Evolutionary conservation across 2,113 vertebrate genomes (phyloP).

Genomic region (Mustelus asterias): DNA sequence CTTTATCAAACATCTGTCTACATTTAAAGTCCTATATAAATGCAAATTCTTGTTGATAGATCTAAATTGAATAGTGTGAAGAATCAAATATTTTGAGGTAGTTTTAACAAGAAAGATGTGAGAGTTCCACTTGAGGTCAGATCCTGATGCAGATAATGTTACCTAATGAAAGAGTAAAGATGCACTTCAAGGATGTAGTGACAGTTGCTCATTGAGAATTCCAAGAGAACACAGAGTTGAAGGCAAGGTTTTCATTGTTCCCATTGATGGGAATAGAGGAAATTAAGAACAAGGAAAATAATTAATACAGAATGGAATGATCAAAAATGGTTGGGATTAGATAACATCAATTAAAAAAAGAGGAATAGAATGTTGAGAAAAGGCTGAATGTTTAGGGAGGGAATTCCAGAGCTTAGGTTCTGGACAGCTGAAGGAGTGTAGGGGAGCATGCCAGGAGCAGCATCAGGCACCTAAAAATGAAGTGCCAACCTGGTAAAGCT

Average conservation of each 20-base stretch:
- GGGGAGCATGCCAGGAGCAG: too few species aligned
- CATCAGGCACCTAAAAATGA: too few species aligned
- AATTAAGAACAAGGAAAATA: background rate
- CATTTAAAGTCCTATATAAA: background rate
- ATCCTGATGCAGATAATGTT: background rate
- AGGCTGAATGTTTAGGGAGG: background rate
- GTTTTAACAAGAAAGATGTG: background rate
- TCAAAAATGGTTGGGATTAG: background rate
- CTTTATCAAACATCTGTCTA: background rate
- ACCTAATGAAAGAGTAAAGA: background rate
- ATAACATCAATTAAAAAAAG: background rate
- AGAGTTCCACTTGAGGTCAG: background rate
- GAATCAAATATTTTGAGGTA: background rate
- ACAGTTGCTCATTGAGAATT: background rate
- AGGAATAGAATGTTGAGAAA: background rate
- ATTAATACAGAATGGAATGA: background rate
- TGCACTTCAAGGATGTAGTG: background rate
- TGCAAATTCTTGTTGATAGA: constrained; percentile 25
- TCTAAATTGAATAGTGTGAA: background rate
- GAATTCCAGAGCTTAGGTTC: background rate
- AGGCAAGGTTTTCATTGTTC: background rate
- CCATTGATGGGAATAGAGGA: background rate
- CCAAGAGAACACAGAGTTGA: background rate
- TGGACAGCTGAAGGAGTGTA: background rate
- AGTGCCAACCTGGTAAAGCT: too few species aligned